Base-by-base conservation (phyloP, 2,797 vertebrate species). In the Pangasius macronema region DNA sequence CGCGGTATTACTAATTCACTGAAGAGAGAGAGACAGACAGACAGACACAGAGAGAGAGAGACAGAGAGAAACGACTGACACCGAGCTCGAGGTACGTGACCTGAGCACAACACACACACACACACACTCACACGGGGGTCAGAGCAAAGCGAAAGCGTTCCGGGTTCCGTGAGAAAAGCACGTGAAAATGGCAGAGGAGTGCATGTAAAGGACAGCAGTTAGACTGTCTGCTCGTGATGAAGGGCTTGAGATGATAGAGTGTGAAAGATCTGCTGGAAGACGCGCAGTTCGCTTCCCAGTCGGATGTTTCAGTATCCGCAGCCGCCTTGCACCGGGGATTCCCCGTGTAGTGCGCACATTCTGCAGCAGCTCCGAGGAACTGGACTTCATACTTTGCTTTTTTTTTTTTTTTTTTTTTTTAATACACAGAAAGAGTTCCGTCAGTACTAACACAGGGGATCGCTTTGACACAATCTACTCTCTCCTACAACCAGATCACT, bases 241-340 rank as follows among this genome's bases (percentile, higher is more conserved):
- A 30, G 2, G 39, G 68, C n/a, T 53, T 9, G n/a, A 11, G 7
- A 33, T 51, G 27, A 82, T 30, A 2, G 14, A 30, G 30, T 20
- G 7, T 6, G 0, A 63, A 53, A 16, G 3, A 49, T 55, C 13
- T 14, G 20, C 0, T 27, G 9, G 24, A 39, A 39, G 30, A 2
- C 39, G 3, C 46, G 18, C n/a, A 42, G 24, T 67, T 27, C 5
- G 46, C 16, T 36, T 57, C n/a, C 24, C 30, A n/a, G 24, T 73
- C 83, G 83, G 39, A 67, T 59, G 39, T 83, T 68, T 83, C 16
- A 73, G 33, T 24, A 30, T 70, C 46, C 22, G 24, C 63, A 36
- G 27, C 53, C 82, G 84, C 73, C 72, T 79, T 14, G 53, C 81
- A 53, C 82, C n/a, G 90, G 90, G 90, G 87, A 88, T 87, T 89